Conservation (phyloP, 2,888 invertebrate species). For the Rhagonycha lutea region DNA sequence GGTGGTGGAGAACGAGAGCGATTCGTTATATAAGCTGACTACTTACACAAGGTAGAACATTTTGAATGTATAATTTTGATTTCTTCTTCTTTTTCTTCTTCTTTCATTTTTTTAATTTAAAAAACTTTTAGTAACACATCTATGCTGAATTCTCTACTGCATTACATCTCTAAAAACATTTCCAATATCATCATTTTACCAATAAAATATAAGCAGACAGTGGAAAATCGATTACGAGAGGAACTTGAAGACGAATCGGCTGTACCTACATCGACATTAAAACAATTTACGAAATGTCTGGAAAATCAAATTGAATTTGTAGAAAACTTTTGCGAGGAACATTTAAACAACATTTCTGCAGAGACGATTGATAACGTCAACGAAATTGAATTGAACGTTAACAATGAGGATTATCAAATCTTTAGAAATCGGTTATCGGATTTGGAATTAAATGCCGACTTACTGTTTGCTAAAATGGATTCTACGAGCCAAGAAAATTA, state of each 20-base stretch:
- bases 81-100: background rate
- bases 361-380: background rate
- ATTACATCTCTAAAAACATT: slow-evolving; percentile 54
- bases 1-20: slow-evolving; percentile 19
- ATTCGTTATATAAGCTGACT: slow-evolving; percentile 9
- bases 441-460: slow-evolving; percentile 40
- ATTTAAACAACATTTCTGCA: background rate
- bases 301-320: slow-evolving; percentile 35
- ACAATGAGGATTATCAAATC: slow-evolving; percentile 21
- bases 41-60: slow-evolving; percentile 11
- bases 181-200: slow-evolving; percentile 46
- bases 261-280: slow-evolving; percentile 20
- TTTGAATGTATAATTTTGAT: background rate
- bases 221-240: background rate
- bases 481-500: background rate
- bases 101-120: background rate
- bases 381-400: slow-evolving; percentile 9
- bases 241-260: background rate
- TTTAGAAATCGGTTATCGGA: slow-evolving; percentile 34
- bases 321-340: slow-evolving; percentile 24
- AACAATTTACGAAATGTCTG: slow-evolving; percentile 33
- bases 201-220: slow-evolving; percentile 18
- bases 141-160: slow-evolving; percentile 54
- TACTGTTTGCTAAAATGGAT: background rate
- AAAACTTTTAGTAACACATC: slow-evolving; percentile 51